Percentiles rank a stretch among this genome's conserved stretches.
phyloP scores from a whole-genome alignment of 2,888 invertebrate species.

The Campopleginae sp. region DNA sequence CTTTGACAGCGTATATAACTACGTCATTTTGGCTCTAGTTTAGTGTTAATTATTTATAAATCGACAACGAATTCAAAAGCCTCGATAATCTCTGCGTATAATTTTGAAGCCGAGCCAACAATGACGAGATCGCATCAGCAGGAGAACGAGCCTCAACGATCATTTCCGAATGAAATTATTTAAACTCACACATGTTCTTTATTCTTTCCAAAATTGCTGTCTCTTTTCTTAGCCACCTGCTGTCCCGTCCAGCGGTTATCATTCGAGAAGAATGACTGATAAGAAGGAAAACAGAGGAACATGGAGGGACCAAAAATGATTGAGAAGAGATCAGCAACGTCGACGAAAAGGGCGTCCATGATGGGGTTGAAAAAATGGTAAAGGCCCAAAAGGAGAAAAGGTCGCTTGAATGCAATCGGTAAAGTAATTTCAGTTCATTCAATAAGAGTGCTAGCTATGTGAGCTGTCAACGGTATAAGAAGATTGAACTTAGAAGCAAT shows the following conservation, averaged over 20 bases:
- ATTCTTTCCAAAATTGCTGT: neutral
- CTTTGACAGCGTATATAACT: constrained; percentile 71
- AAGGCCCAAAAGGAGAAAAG: constrained; percentile 40
- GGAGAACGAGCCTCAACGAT: neutral
- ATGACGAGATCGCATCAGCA: neutral
- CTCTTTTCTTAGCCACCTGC: constrained; percentile 69
- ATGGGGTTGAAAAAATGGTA: constrained; percentile 22
- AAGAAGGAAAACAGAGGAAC: constrained; percentile 38
- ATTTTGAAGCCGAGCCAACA: neutral
- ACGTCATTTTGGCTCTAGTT: constrained; percentile 65
- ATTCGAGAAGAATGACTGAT: constrained; percentile 68
- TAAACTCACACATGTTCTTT: neutral
- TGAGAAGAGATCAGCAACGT: constrained; percentile 61
- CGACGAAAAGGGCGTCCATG: constrained; percentile 33
- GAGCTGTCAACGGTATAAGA: constrained; percentile 62
- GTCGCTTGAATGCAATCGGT: constrained; percentile 69
- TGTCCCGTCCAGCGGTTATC: constrained; percentile 68
- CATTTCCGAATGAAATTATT: neutral
- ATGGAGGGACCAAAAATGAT: constrained; percentile 52
- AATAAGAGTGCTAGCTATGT: constrained; percentile 65
- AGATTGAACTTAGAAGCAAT: constrained; percentile 40
- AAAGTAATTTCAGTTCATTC: constrained; percentile 71
- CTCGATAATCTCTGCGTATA: neutral
- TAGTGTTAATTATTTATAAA: constrained; percentile 23
- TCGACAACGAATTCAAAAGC: neutral